These are phyloP conservation scores for Eleginops maclovinus DNA, from an alignment of 2,113 vertebrate species.

Conservation along the genomic window DNA sequence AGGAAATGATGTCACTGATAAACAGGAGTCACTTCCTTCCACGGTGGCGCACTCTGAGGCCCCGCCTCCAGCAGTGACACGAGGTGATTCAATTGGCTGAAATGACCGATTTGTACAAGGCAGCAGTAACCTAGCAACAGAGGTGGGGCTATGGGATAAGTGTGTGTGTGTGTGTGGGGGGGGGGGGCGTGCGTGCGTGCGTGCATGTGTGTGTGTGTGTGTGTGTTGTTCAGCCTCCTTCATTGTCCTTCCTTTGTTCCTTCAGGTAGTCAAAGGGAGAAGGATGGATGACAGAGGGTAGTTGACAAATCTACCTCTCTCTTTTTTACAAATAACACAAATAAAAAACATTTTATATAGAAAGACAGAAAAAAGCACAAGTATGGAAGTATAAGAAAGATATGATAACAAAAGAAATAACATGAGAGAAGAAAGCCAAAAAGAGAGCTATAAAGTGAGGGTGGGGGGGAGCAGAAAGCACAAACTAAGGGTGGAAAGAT, in stretches of 20 bases:
- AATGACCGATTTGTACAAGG: constrained; percentile 25
- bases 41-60: constrained; percentile 50
- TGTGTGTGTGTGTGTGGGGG: constrained; percentile 8
- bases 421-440: background rate
- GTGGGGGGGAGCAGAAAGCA: background rate
- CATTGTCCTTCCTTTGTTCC: constrained; percentile 59
- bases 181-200: constrained; percentile 2
- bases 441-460: background rate
- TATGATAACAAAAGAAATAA: background rate
- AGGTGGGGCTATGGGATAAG: constrained; percentile 26
- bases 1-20: constrained; percentile 54
- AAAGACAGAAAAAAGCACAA: background rate
- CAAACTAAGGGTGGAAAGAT: background rate
- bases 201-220: constrained; percentile 1
- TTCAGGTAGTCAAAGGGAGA: background rate
- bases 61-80: constrained; percentile 33
- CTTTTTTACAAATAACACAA: background rate
- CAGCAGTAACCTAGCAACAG: constrained; percentile 65
- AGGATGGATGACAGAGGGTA: constrained; percentile 12
- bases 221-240: background rate
- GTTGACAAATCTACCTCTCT: background rate
- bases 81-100: constrained; percentile 47
- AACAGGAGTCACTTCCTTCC: constrained; percentile 64
- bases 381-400: background rate
- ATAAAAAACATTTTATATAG: too few species aligned